Percentiles rank a stretch among this genome's conserved stretches.
phyloP scores from a whole-genome alignment of 2,888 invertebrate species.

The Buathra laborator region DNA sequence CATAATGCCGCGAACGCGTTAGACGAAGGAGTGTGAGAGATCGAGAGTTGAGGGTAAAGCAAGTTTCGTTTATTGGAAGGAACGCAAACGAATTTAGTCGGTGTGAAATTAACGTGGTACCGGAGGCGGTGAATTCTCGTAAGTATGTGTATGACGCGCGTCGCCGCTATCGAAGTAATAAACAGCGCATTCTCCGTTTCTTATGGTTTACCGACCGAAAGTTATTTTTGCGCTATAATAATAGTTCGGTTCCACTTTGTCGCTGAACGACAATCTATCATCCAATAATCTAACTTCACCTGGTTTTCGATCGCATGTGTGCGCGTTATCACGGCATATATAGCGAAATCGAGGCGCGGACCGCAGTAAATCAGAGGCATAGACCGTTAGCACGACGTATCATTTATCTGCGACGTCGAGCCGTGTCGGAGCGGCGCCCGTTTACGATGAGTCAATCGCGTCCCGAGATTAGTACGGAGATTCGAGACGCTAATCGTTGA shows the following conservation, averaged over 20 bases:
- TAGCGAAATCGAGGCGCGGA: background rate
- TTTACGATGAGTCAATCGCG: conserved; percentile 22
- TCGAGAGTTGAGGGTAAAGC: background rate
- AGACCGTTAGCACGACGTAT: background rate
- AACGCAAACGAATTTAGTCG: background rate
- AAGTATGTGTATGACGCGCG: background rate
- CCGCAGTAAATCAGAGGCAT: conserved; percentile 2
- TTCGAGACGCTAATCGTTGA: conserved; percentile 31
- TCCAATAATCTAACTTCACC: background rate
- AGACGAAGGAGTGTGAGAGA: background rate
- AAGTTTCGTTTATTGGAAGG: background rate
- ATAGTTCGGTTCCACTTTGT: background rate
- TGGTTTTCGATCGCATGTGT: background rate
- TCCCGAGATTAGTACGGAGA: conserved; percentile 18
- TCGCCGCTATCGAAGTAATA: conserved; percentile 7
- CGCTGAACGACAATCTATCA: background rate
- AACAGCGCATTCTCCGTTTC: conserved; percentile 36
- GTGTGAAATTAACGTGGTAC: background rate
- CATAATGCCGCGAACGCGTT: background rate
- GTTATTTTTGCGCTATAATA: background rate
- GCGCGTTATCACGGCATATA: background rate
- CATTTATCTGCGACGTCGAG: conserved; percentile 2
- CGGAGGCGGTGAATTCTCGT: background rate
- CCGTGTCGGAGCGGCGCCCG: background rate
- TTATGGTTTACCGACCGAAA: background rate